Percentiles rank a stretch among this genome's conserved stretches.
phyloP scores from a whole-genome alignment of 2,888 invertebrate genomes.

The Lissocephala sabroskyi region DNA sequence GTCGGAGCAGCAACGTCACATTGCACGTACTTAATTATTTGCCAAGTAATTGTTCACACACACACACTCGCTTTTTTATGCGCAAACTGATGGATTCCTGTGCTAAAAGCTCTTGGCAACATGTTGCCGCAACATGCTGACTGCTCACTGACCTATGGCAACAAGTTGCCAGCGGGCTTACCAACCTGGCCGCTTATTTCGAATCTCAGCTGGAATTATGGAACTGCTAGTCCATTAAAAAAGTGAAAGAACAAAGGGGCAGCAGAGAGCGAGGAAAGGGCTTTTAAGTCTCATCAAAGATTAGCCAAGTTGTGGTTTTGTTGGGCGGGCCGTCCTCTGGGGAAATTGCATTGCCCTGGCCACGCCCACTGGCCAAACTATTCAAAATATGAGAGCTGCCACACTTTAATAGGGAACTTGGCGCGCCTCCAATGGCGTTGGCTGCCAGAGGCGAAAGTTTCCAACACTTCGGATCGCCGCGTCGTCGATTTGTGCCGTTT shows the following conservation, averaged over 20 bases:
- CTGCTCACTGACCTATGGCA: slow-evolving; percentile 7
- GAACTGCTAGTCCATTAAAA: not conserved
- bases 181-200: too few species aligned
- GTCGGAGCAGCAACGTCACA: not conserved
- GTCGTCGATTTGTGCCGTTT: too few species aligned
- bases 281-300: not conserved
- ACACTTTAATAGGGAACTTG: too few species aligned
- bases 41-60: slow-evolving; percentile 25
- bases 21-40: slow-evolving; percentile 40
- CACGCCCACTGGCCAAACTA: too few species aligned
- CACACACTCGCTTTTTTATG: not conserved
- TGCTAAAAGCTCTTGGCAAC: slow-evolving; percentile 1
- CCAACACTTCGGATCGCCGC: too few species aligned
- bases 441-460: too few species aligned
- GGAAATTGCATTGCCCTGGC: too few species aligned
- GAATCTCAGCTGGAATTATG: too few species aligned
- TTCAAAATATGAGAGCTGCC: too few species aligned
- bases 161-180: slow-evolving; percentile 1
- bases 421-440: too few species aligned
- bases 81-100: not conserved
- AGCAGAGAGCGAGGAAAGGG: not conserved
- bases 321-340: not conserved
- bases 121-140: slow-evolving; percentile 3
- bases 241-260: too few species aligned
- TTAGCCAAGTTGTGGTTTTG: not conserved